Conservation (phyloP, 2,888 invertebrate genomes). For the Adineta ricciae region DNA sequence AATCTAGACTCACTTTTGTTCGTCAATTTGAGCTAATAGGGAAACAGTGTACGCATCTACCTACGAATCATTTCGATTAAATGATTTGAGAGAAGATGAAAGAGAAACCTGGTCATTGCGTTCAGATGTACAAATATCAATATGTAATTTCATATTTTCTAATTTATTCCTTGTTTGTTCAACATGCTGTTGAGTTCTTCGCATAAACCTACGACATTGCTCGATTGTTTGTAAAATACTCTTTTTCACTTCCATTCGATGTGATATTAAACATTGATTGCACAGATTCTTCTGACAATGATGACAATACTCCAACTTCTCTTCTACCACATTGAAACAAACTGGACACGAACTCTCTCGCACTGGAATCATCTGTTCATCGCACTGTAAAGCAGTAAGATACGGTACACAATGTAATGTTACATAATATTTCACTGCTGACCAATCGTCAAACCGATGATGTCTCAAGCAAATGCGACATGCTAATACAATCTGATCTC, state of each 20-base stretch:
- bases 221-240: not conserved
- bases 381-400: not conserved
- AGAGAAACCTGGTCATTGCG: not conserved
- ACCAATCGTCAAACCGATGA: not conserved
- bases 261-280: not conserved
- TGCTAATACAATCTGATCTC: not conserved
- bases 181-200: not conserved
- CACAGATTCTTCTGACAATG: not conserved
- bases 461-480: not conserved
- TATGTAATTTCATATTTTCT: not conserved
- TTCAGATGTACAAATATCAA: not conserved
- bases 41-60: not conserved
- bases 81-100: not conserved
- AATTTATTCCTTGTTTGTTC: not conserved
- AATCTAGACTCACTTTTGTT: not conserved
- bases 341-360: not conserved
- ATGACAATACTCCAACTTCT: not conserved
- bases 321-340: not conserved
- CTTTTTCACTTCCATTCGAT: not conserved
- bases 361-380: not conserved
- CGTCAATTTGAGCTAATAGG: not conserved
- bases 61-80: not conserved
- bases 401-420: not conserved
- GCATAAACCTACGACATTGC: not conserved
- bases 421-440: not conserved